Conservation (phyloP, 2,113 vertebrate species). For the Notothenia coriiceps region DNA sequence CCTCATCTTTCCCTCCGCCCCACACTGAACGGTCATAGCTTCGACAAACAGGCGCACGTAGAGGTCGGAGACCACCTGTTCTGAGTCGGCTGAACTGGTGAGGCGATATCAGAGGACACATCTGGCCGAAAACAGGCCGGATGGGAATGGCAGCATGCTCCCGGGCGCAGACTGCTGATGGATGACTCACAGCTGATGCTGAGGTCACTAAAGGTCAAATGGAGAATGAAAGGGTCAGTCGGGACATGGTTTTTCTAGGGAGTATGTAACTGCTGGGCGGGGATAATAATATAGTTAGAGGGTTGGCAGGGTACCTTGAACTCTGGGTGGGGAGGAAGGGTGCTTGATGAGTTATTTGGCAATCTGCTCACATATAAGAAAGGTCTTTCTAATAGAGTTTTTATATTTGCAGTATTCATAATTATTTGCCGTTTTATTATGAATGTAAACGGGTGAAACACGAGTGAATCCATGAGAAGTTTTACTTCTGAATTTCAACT, state of each 20-base stretch:
- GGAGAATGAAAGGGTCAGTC: conserved; percentile 21
- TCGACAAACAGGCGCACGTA: conserved; percentile 11
- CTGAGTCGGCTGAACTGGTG: conserved; percentile 39
- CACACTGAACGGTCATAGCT: conserved; percentile 11
- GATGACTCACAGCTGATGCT: conserved; percentile 73
- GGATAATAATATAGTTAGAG: neutral
- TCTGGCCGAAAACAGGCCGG: conserved; percentile 69
- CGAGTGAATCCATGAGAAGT: neutral
- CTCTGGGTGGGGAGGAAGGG: neutral
- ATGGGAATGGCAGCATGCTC: conserved; percentile 65
- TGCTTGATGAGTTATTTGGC: neutral
- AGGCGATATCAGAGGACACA: conserved; percentile 75
- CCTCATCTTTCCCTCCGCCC: conserved; percentile 12
- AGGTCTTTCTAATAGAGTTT: neutral
- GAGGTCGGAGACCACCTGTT: conserved; percentile 76
- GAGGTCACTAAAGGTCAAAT: conserved; percentile 52
- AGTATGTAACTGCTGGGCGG: conserved; percentile 4
- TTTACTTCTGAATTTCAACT: neutral
- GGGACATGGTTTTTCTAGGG: conserved; percentile 15
- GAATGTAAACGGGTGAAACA: neutral
- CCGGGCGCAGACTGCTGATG: conserved; percentile 51
- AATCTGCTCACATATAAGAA: neutral
- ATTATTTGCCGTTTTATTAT: neutral
- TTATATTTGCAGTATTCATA: neutral
- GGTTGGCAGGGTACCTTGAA: neutral